Evolutionary conservation across 2,797 vertebrate species (phyloP).

Genomic region (Tangara arthus): DNA sequence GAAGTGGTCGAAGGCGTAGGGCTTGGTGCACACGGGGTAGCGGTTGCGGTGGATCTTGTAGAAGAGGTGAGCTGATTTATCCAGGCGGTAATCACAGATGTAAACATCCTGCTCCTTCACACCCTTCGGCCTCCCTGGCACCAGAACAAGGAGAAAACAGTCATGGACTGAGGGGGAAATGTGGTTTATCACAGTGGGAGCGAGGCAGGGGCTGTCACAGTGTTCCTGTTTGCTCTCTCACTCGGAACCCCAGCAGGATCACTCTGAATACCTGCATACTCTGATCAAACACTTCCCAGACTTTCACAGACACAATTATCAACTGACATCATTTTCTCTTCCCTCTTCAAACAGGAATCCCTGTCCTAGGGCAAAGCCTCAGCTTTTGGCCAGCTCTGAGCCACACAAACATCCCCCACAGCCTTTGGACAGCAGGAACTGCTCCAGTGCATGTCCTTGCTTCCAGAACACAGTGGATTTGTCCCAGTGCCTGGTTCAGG

Average conservation of each 20-base stretch:
- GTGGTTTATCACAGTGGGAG: not conserved
- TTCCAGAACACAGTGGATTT: not conserved
- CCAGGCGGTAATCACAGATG: conserved; percentile 97
- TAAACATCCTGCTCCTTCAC: conserved; percentile 96
- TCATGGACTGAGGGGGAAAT: not conserved
- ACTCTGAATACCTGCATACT: not conserved
- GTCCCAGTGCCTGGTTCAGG: not conserved
- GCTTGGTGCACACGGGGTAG: conserved; percentile 95
- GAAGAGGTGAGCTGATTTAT: conserved; percentile 97
- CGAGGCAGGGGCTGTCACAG: not conserved
- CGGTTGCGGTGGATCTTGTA: conserved; percentile 99
- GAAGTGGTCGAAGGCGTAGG: conserved; percentile 97
- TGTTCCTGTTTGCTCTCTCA: fast-evolving
- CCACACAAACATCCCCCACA: fast-evolving
- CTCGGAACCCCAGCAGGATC: not conserved
- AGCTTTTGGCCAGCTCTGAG: not conserved
- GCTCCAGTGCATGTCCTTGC: not conserved
- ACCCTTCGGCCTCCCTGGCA: conserved; percentile 91
- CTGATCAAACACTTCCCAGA: not conserved
- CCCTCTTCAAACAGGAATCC: not conserved
- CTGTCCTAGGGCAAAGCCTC: too few relatives aligned
- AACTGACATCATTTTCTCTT: not conserved
- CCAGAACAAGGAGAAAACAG: not conserved
- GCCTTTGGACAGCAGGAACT: not conserved
- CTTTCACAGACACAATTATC: not conserved